Evolutionary conservation across 2,113 vertebrate genomes (phyloP), one percentile per base, ranked within the genome.

Genomic region (Dasyprocta punctata): DNA sequence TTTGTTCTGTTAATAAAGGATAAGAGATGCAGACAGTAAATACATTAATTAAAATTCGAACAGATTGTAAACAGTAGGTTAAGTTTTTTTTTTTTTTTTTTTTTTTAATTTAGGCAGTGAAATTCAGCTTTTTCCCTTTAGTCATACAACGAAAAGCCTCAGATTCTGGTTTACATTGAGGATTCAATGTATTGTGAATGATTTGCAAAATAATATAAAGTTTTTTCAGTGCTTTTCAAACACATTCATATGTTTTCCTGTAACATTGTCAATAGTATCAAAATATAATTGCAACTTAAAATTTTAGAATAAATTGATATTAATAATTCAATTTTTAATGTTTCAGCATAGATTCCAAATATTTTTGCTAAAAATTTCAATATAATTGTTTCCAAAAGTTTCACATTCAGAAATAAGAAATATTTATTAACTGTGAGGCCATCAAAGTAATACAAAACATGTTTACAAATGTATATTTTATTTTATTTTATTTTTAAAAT

Each of bases 401-500:
- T 36, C 19, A 61, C 47, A 88, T 73, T 94, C 83, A 56, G 16
- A 89, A 91, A 89, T 85, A n/a, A 90, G 85, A 87, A 83, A 83
- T 95, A 95, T 44, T 81, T 83, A 71, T 47, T 58, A 92, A 22
- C 6, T 86, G 56, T 28, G 8, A n/a, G 92, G 12, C 4, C 28
- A 28, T 19, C 41, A 65, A 82, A 47, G 41, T 49, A 95, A 86
- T 65, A 91, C 87, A 93, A 56, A 94, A 12, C 17, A 86, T 26
- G 30, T 47, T 33, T 63, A 92, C 14, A 92, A 87, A 89, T 24
- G 5, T 47, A 73, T 80, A 10, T 0, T 93, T 80, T 4, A 36
- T 92, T 97, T 96, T 58, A 85, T 88, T 90, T 5, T n/a, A n/a
- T n/a, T n/a, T n/a, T n/a, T 47, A 96, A 22, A 44, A 61, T 38